Conservation (phyloP, 1,140 invertebrate genomes). For the Atta texana region DNA sequence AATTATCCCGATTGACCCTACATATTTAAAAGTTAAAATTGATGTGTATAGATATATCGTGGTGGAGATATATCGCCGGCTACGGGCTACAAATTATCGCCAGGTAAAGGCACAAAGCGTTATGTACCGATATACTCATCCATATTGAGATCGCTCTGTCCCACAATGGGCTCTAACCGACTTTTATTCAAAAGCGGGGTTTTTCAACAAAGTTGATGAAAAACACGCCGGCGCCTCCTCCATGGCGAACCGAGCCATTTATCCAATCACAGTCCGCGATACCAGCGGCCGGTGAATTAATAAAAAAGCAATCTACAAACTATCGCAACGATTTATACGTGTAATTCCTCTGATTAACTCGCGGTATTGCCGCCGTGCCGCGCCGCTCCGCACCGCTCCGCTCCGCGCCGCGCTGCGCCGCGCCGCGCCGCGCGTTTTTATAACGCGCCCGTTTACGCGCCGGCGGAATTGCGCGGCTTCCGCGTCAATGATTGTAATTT, state of each 20-base stretch:
- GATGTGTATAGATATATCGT: constrained; percentile 59
- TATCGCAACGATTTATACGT: constrained; percentile 64
- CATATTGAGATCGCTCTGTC: constrained; percentile 64
- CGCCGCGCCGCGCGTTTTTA: constrained; percentile 46
- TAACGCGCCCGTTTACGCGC: constrained; percentile 54
- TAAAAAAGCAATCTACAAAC: constrained; percentile 65
- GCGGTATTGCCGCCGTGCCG: constrained; percentile 52
- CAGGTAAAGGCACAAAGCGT: constrained; percentile 63
- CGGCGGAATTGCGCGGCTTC: constrained; percentile 23
- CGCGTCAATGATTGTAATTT: constrained; percentile 60
- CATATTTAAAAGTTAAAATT: constrained; percentile 64
- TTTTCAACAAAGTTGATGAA: constrained; percentile 65
- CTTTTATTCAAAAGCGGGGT: constrained; percentile 63
- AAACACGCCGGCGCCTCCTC: constrained; percentile 63
- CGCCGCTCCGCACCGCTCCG: too few species aligned
- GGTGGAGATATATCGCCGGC: constrained; percentile 46
- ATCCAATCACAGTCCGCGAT: constrained; percentile 64
- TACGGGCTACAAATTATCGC: constrained; percentile 61
- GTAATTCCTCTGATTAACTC: constrained; percentile 63
- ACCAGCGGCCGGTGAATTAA: constrained; percentile 61
- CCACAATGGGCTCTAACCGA: constrained; percentile 62
- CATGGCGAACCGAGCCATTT: constrained; percentile 61
- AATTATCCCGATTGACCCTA: constrained; percentile 60
- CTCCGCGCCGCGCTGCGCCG: neutral
- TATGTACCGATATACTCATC: constrained; percentile 64